phyloP scores from a whole-genome alignment of 2,797 vertebrate genomes.

The Emydoidea blandingii region DNA sequence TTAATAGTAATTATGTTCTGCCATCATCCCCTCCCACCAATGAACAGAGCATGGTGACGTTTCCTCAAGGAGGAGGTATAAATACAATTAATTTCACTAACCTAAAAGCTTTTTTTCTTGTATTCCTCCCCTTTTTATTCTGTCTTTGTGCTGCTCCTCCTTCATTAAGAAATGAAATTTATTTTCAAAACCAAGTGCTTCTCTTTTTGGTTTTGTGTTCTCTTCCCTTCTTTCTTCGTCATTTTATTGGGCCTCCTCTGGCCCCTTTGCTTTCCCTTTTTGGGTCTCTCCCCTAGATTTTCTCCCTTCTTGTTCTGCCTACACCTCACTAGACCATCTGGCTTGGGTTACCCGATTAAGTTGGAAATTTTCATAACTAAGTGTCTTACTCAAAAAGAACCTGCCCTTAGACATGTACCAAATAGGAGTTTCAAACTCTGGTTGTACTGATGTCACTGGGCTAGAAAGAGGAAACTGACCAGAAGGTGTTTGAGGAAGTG shows the following conservation, averaged over 20 bases:
- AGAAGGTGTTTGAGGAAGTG: slow-evolving; percentile 42
- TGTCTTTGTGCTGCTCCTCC: rapidly evolving
- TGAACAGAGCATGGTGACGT: background rate
- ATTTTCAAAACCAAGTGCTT: background rate
- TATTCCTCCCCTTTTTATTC: rapidly evolving
- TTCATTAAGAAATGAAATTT: background rate
- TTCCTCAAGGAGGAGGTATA: slow-evolving; percentile 3
- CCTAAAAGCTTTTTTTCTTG: background rate
- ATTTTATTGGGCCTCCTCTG: background rate
- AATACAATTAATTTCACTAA: background rate
- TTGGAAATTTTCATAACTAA: background rate
- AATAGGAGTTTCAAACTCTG: background rate
- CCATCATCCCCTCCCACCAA: background rate
- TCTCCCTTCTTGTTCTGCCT: background rate
- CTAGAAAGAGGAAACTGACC: slow-evolving; percentile 32
- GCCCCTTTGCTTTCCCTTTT: background rate
- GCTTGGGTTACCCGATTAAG: background rate
- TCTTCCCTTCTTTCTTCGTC: background rate
- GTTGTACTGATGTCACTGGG: background rate
- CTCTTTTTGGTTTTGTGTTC: background rate
- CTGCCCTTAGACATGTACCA: background rate
- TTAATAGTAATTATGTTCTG: background rate
- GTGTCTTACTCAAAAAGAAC: background rate
- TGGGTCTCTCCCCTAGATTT: background rate
- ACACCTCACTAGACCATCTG: background rate